These are phyloP conservation scores for Callyntrura sp. DNA, from an alignment of 2,888 invertebrate genomes.

Conservation along the genomic window DNA sequence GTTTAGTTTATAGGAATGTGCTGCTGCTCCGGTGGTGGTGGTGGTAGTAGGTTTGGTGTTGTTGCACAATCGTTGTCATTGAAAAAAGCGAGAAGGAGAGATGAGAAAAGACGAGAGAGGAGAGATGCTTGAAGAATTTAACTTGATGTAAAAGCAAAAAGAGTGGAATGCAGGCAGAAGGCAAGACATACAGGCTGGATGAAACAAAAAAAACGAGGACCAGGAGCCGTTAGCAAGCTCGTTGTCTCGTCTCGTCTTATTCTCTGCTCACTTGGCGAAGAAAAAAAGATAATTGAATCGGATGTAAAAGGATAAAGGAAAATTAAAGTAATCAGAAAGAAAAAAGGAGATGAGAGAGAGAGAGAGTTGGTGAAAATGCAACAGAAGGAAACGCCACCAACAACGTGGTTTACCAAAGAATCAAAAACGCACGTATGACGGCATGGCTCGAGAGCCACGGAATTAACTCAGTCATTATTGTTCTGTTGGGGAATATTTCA, in stretches of 20 bases:
- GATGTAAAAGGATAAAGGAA: conserved; percentile 68
- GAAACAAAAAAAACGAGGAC: conserved; percentile 35
- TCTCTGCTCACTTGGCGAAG: neutral
- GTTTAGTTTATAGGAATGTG: neutral
- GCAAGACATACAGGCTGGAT: neutral
- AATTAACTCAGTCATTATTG: too few relatives aligned
- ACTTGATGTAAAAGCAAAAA: neutral
- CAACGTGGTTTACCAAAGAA: neutral
- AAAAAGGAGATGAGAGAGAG: conserved; percentile 28
- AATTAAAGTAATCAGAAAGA: conserved; percentile 64
- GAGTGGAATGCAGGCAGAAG: conserved; percentile 37
- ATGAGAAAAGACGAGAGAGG: neutral
- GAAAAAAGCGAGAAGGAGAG: neutral
- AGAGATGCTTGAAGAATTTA: conserved; percentile 24
- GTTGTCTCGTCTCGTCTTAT: conserved; percentile 54
- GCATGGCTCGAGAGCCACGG: too few relatives aligned
- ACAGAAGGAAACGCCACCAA: neutral
- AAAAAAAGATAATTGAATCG: conserved; percentile 68
- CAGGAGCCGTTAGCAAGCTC: conserved; percentile 59
- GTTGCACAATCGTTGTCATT: conserved; percentile 35
- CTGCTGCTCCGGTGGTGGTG: neutral
- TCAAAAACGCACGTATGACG: neutral
- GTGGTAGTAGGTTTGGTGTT: neutral
- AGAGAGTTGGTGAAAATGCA: neutral
- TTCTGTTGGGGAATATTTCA: neutral